Conservation (phyloP, 1,140 invertebrate genomes). For the Aphelinus certus region DNA sequence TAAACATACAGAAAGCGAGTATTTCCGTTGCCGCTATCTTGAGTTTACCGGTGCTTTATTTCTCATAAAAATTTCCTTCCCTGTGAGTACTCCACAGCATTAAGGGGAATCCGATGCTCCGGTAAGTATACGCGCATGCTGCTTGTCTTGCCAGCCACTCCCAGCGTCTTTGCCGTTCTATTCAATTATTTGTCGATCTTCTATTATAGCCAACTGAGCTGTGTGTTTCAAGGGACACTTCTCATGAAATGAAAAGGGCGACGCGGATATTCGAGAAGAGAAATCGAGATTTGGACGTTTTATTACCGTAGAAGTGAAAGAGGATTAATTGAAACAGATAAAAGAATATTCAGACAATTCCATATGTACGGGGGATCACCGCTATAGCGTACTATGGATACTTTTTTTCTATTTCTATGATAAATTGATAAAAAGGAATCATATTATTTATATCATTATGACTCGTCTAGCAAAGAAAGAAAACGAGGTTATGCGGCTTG, state of each 20-base stretch:
- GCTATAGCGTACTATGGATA: too few species aligned
- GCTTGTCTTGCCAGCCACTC: not conserved
- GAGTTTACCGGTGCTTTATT: not conserved
- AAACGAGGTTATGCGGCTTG: too few species aligned
- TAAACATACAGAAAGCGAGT: too few species aligned
- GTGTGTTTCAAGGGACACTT: not conserved
- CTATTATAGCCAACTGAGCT: not conserved
- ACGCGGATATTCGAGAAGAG: not conserved
- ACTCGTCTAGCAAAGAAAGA: too few species aligned
- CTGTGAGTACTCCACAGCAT: not conserved
- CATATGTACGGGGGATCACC: too few species aligned
- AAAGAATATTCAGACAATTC: too few species aligned
- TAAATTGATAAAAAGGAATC: too few species aligned
- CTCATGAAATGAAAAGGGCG: not conserved
- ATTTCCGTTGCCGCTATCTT: not conserved
- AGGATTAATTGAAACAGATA: too few species aligned
- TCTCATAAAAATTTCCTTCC: conserved; percentile 5
- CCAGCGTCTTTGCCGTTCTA: not conserved
- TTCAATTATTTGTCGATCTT: conserved; percentile 18
- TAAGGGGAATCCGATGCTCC: not conserved
- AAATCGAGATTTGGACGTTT: not conserved
- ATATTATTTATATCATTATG: too few species aligned
- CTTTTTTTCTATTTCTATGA: too few species aligned
- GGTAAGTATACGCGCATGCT: conserved; percentile 6
- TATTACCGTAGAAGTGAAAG: too few species aligned